phyloP scores from a whole-genome alignment of 2,113 vertebrate species.

The Phrynosoma platyrhinos region DNA sequence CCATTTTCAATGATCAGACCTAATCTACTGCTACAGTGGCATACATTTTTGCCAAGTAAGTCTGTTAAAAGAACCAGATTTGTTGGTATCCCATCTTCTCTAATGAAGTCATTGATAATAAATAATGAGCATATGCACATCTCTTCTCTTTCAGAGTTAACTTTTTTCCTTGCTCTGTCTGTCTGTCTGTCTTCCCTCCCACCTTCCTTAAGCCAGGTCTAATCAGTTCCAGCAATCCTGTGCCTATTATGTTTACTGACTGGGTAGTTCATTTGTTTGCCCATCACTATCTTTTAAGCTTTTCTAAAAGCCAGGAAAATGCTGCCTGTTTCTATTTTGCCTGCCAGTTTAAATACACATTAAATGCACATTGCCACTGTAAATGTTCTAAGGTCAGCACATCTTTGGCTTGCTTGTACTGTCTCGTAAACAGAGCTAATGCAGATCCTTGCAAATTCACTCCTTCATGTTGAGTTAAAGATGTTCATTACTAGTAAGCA shows the following conservation, averaged over 20 bases:
- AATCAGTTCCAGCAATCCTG: conserved; percentile 8
- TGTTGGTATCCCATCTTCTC: conserved; percentile 4
- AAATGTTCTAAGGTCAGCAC: conserved; percentile 20
- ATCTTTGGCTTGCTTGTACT: conserved; percentile 26
- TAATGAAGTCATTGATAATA: conserved; percentile 26
- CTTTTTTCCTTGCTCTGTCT: neutral
- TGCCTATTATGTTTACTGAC: conserved; percentile 40
- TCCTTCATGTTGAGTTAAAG: conserved; percentile 26
- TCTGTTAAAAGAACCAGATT: conserved; percentile 52
- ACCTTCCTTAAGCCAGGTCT: conserved; percentile 3
- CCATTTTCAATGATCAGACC: conserved; percentile 73
- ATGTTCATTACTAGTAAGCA: conserved; percentile 13
- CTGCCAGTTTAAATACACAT: conserved; percentile 33
- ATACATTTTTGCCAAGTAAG: conserved; percentile 68
- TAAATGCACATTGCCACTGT: neutral
- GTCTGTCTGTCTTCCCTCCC: neutral
- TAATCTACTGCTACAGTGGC: conserved; percentile 68
- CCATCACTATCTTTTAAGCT: conserved; percentile 31
- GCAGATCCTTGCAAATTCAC: conserved; percentile 13
- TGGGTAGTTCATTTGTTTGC: conserved; percentile 49
- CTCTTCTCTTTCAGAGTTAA: neutral
- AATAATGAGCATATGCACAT: conserved; percentile 25
- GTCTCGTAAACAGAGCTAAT: neutral
- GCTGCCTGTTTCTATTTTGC: conserved; percentile 20
- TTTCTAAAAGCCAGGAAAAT: conserved; percentile 45